phyloP scores from a whole-genome alignment of 2,113 vertebrate genomes.

The Prinia subflava region DNA sequence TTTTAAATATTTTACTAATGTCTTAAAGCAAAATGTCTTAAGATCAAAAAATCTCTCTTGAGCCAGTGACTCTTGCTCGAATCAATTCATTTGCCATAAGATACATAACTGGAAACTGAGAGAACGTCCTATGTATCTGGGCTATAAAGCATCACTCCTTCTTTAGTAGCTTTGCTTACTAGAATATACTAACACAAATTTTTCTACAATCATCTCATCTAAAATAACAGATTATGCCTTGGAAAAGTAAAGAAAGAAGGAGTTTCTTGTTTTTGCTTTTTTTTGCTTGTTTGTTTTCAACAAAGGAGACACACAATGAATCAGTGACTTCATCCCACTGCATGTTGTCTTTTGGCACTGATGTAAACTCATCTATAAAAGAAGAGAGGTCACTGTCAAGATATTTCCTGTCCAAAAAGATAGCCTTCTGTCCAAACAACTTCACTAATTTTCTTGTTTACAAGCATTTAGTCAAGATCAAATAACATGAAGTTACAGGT shows the following conservation, averaged over 20 bases:
- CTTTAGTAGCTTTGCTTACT: background rate
- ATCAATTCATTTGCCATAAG: background rate
- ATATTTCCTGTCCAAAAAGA: background rate
- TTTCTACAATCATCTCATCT: background rate
- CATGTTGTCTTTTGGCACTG: background rate
- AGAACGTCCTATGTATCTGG: background rate
- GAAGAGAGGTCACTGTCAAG: background rate
- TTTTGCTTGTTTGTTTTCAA: background rate
- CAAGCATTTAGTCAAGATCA: background rate
- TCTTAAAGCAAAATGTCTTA: background rate
- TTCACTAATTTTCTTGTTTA: background rate
- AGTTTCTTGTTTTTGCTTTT: conserved; percentile 3
- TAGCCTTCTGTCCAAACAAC: background rate
- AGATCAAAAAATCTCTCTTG: background rate
- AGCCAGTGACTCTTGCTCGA: background rate
- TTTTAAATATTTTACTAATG: background rate
- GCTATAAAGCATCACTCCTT: background rate
- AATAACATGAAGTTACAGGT: background rate
- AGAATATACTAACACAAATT: background rate
- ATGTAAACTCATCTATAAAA: background rate
- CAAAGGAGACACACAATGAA: background rate
- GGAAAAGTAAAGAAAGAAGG: background rate
- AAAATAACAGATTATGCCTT: background rate
- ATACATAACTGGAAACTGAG: background rate
- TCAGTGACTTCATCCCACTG: conserved; percentile 18